phyloP scores from a whole-genome alignment of 2,888 invertebrate genomes.

The Ariolimax columbianus region DNA sequence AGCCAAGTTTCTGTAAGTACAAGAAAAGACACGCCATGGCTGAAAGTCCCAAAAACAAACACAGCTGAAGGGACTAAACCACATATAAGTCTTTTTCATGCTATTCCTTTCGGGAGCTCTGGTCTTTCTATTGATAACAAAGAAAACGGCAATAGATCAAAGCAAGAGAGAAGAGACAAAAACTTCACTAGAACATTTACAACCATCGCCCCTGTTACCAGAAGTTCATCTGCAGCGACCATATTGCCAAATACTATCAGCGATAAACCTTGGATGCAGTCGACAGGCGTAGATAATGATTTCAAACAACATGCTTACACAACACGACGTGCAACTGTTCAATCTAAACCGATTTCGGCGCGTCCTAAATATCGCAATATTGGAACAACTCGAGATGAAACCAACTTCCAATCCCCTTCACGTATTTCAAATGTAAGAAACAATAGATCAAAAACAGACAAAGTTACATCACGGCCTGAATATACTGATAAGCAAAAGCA shows the following conservation, averaged over 20 bases:
- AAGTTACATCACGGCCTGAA: not conserved
- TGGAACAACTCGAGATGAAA: not conserved
- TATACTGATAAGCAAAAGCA: not conserved
- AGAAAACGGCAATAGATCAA: not conserved
- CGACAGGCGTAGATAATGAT: not conserved
- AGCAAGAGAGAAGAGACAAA: not conserved
- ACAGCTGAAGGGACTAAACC: not conserved
- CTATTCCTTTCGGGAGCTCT: not conserved
- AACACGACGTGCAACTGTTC: not conserved
- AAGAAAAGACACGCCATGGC: not conserved
- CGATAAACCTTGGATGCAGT: no score
- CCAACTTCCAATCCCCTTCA: not conserved
- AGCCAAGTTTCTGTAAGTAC: no score
- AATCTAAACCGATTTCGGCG: not conserved
- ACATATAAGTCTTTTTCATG: constrained; percentile 20
- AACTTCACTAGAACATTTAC: not conserved
- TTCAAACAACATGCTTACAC: not conserved
- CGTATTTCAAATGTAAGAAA: not conserved
- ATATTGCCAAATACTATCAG: no score
- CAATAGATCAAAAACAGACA: not conserved
- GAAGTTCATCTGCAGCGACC: not conserved
- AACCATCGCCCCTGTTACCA: not conserved
- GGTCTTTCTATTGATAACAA: no score
- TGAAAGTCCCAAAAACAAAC: not conserved
- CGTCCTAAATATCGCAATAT: not conserved